Evolutionary conservation across 2,888 invertebrate genomes (phyloP).

Genomic region (Epicampocera succincta): DNA sequence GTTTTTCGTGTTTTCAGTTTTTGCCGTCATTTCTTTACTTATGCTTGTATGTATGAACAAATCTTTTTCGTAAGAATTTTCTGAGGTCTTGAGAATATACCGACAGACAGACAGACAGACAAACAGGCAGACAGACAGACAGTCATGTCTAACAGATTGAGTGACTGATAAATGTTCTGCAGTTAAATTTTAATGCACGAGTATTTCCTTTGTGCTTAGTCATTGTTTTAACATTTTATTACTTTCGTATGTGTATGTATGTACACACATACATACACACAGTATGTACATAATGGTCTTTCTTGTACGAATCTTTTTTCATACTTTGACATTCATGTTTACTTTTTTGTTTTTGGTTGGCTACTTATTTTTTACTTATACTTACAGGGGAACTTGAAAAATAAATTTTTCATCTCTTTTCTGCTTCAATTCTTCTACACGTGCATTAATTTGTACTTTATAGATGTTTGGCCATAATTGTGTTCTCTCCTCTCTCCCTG

Average conservation of each 20-base stretch:
- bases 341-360: not conserved
- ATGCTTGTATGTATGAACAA: too few species aligned
- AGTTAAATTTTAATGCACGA: conserved; percentile 19
- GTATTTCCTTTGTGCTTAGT: conserved; percentile 36
- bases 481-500: too few species aligned
- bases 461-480: not conserved
- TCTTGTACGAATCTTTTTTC: too few species aligned
- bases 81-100: not conserved
- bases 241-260: conserved; percentile 10
- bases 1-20: not conserved
- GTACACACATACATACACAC: too few species aligned
- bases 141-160: not conserved
- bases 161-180: not conserved
- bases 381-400: not conserved
- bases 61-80: conserved; percentile 1
- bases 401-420: too few species aligned
- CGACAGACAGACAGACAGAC: not conserved
- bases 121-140: not conserved
- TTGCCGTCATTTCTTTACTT: conserved; percentile 3
- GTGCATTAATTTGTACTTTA: not conserved
- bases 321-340: too few species aligned
- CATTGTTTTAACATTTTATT: conserved; percentile 27
- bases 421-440: not conserved
- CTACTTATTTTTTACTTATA: not conserved
- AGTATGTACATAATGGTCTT: not conserved